These are phyloP conservation scores for human DNA, from an alignment of 2,113 vertebrate genomes.

Conservation along the genomic window GRCh38 chr7:81287001-81287500, in stretches of 20 bases:
- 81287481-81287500: background rate
- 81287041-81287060: too few relatives aligned
- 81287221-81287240: too few relatives aligned
- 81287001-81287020: too few relatives aligned
- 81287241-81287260: background rate
- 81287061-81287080: too few relatives aligned
- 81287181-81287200: too few relatives aligned
- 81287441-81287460: background rate
- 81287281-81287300: background rate
- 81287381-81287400: background rate
- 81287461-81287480: background rate
- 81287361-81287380: background rate
- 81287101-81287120: too few relatives aligned
- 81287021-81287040: too few relatives aligned
- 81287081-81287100: too few relatives aligned
- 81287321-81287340: background rate
- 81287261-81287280: background rate
- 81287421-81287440: background rate
- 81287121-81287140: too few relatives aligned
- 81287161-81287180: too few relatives aligned
- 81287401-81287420: background rate
- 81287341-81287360: background rate
- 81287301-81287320: background rate
- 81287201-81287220: too few relatives aligned
- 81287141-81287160: too few relatives aligned